Evolutionary conservation across 2,113 vertebrate genomes (phyloP).

Genomic region (Himantopus leucocephalus): DNA sequence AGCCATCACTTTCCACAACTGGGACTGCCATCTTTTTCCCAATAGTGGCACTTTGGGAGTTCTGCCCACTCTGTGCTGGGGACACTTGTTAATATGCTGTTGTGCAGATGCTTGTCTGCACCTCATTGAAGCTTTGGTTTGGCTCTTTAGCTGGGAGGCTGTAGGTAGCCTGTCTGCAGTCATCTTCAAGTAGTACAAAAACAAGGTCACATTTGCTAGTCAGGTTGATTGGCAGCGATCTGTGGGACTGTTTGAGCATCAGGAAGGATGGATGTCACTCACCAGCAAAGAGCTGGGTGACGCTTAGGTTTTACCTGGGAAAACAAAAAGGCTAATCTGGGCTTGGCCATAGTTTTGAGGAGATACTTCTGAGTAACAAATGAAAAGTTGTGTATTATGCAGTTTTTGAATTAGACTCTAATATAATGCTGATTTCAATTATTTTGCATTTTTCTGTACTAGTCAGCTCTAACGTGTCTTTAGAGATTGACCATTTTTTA

Average conservation of each 20-base stretch:
- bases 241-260: neutral
- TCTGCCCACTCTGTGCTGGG: neutral
- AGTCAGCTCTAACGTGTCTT: neutral
- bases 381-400: neutral
- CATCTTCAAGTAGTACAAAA: neutral
- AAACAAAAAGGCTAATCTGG: neutral
- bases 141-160: neutral
- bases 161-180: neutral
- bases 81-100: neutral
- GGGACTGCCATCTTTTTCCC: neutral
- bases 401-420: neutral
- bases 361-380: neutral
- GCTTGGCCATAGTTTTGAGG: neutral
- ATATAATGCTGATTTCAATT: neutral
- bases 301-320: neutral
- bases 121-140: neutral
- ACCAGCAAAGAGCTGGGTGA: neutral
- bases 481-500: neutral
- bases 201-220: neutral
- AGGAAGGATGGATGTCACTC: neutral
- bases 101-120: neutral
- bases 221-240: neutral
- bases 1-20: neutral
- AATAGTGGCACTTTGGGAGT: accelerated
- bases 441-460: neutral